Conservation (phyloP, 2,888 invertebrate species). For the Melipona beecheii region DNA sequence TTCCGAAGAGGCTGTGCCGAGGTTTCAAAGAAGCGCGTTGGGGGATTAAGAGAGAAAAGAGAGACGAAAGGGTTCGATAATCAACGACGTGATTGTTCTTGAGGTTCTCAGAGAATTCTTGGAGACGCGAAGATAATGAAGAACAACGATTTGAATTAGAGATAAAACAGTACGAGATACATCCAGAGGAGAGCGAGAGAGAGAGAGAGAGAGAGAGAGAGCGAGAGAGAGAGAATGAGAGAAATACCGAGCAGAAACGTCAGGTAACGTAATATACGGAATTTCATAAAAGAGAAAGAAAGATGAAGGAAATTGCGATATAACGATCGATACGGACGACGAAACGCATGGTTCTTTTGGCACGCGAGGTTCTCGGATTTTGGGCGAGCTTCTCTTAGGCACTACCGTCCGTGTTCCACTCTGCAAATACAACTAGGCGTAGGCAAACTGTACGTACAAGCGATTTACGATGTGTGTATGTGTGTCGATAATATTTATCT, state of each 20-base stretch:
- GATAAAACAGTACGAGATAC: background rate
- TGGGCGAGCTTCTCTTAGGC: slow-evolving; percentile 56
- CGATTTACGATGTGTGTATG: slow-evolving; percentile 30
- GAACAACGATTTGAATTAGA: slow-evolving; percentile 10
- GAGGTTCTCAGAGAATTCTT: background rate
- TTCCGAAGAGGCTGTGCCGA: slow-evolving; percentile 46
- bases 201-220: too few species aligned
- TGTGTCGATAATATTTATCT: slow-evolving; percentile 17
- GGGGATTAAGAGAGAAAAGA: background rate
- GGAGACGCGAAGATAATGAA: background rate
- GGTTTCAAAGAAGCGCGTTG: slow-evolving; percentile 3
- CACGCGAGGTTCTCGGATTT: slow-evolving; percentile 51
- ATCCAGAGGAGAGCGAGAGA: background rate
- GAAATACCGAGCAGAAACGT: background rate
- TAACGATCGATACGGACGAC: background rate
- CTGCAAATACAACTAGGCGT: slow-evolving; percentile 37
- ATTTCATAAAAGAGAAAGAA: background rate
- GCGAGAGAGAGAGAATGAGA: background rate
- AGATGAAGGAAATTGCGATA: background rate
- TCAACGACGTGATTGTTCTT: background rate
- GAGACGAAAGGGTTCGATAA: background rate
- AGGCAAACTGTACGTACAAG: slow-evolving; percentile 40
- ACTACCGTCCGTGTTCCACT: slow-evolving; percentile 69
- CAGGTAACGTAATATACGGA: background rate
- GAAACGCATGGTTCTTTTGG: slow-evolving; percentile 25